Base-by-base conservation (phyloP, 1,140 invertebrate species). In the Phthorimaea operculella region DNA sequence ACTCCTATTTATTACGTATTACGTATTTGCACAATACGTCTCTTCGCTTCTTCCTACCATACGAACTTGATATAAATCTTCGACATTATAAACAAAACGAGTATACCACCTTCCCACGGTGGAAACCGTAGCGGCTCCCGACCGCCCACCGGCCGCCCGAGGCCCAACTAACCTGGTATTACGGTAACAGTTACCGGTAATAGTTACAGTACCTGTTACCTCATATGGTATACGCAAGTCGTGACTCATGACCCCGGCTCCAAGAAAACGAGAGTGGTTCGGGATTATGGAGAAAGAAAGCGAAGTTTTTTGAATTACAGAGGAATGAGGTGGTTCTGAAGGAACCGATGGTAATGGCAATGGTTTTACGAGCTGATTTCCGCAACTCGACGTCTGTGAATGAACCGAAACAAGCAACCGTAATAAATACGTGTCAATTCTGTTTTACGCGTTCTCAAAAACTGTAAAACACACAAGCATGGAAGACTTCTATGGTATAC, bases 231-330 rank as follows among this genome's bases (percentile, higher is more conserved):
- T 44, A 51, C 28, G 18, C 17, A 39, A 45, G 28, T 44, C 44
- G 45, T 39, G 28, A 33, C 33, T 33, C 48, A 52, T 53, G 44
- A 47, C 44, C 44, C 59, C 54, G 57, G 59, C 57, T 44, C 33
- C 28, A n/a, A 17, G 55, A 44, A 60, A 60, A 18, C 52, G 55
- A 60, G 57, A 60, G 59, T 55, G 44, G 5, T 16, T 28, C 21
- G 21, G 21, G 21, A 28, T 28, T 28, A 28, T 28, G 21, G 21
- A 28, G 2, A 39, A 12, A 39, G 36, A 39, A 39, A 39, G 36
- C 36, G 36, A 39, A 39, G 10, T 28, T 28, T 28, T n/a, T 28
- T 4, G 6, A 28, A 28, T 6, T 28, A 4, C 21, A 2, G 21
- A 28, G 21, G 6, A 28, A 28, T 4, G 21, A 28, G 6, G 6